Evolutionary conservation across 2,113 vertebrate genomes (phyloP).

Genomic region (Macquaria australasica): DNA sequence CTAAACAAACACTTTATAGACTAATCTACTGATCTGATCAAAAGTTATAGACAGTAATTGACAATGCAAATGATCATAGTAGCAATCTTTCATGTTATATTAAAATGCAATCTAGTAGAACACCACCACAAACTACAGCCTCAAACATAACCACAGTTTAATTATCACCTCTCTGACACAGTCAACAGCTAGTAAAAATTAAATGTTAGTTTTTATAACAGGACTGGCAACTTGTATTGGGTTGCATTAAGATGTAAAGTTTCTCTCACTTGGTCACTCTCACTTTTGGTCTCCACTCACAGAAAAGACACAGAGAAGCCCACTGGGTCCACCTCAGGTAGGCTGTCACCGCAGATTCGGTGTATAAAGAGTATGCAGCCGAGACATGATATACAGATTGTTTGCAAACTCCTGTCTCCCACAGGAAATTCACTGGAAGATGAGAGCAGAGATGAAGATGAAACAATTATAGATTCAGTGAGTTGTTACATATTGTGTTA

Average conservation of each 20-base stretch:
- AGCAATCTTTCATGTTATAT: background rate
- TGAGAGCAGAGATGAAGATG: background rate
- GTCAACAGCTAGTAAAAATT: no score
- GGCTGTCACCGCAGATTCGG: background rate
- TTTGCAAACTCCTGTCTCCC: background rate
- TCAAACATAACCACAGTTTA: background rate
- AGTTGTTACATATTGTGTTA: constrained; percentile 27
- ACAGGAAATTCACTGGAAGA: background rate
- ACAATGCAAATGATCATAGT: background rate
- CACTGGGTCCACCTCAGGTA: constrained; percentile 28
- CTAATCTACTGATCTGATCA: background rate
- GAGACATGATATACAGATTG: background rate
- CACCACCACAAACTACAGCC: background rate
- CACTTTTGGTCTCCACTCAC: constrained; percentile 17
- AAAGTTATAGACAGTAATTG: no score
- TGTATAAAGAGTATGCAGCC: background rate
- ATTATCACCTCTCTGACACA: background rate
- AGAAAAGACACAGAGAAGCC: background rate
- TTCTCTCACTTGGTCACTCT: no score
- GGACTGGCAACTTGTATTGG: no score
- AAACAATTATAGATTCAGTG: constrained; percentile 41
- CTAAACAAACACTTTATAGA: background rate
- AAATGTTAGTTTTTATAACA: background rate
- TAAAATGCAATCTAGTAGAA: background rate
- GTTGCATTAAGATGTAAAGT: background rate